A percentile compares a stretch with the other conserved stretches of the same genome.
Conservation (phyloP, 2,888 invertebrate species). For the Tipula lateralis region DNA sequence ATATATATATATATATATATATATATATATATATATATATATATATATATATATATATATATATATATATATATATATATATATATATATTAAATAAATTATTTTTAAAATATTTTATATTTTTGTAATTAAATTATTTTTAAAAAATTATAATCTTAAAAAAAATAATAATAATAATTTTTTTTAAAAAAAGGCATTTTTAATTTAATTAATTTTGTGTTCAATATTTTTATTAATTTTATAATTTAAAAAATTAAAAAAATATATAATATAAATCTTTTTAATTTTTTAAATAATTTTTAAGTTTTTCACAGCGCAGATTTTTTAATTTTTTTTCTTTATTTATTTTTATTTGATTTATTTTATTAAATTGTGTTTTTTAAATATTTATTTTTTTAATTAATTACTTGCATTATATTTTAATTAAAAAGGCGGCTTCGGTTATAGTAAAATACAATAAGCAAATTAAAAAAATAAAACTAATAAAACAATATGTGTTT, state of each 20-base stretch:
- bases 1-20: too few relatives aligned
- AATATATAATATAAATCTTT: background rate
- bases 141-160: background rate
- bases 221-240: constrained; percentile 13
- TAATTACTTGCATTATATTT: background rate
- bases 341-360: background rate
- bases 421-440: constrained; percentile 15
- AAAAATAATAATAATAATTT: background rate
- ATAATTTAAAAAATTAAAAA: constrained; percentile 13
- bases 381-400: background rate
- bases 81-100: background rate
- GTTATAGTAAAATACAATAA: constrained; percentile 9
- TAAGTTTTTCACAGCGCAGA: constrained; percentile 11
- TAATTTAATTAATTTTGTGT: constrained; percentile 11
- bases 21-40: too few relatives aligned
- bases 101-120: background rate
- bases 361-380: background rate
- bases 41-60: too few relatives aligned
- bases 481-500: background rate
- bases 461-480: background rate
- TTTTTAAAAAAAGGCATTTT: background rate
- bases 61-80: too few relatives aligned
- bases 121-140: background rate
- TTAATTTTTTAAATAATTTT: background rate
- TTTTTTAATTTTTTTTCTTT: background rate